phyloP scores from a whole-genome alignment of 2,113 vertebrate genomes.

The Bufo bufo region DNA sequence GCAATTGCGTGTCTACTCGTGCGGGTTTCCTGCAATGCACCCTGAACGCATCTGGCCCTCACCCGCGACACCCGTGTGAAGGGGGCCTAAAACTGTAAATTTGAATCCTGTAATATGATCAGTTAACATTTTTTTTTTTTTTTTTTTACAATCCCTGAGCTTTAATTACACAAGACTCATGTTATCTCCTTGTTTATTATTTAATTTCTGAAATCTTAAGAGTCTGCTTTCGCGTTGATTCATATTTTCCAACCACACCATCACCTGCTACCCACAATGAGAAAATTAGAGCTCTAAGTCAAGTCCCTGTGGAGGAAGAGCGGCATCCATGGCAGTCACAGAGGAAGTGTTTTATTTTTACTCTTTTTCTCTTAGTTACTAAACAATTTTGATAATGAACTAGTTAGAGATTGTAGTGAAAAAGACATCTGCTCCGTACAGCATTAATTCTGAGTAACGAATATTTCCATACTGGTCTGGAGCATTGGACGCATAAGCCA shows the following conservation, averaged over 20 bases:
- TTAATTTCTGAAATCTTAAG: neutral
- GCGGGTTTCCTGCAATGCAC: no score
- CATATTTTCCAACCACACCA: constrained; percentile 39
- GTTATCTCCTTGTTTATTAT: neutral
- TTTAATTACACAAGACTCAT: no score
- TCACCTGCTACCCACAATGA: constrained; percentile 28
- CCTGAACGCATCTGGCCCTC: no score
- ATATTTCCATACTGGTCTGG: neutral
- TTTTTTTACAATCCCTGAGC: no score
- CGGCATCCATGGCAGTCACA: constrained; percentile 8
- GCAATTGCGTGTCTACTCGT: no score
- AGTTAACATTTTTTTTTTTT: no score
- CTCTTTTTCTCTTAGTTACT: constrained; percentile 26
- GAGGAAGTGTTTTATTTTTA: constrained; percentile 49
- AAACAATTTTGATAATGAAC: constrained; percentile 5
- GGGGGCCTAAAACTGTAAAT: no score
- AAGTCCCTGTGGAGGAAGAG: constrained; percentile 18
- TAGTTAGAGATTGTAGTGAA: neutral
- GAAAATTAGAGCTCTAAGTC: neutral
- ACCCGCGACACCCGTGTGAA: no score
- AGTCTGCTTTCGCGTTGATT: constrained; percentile 7
- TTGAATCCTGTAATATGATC: no score
- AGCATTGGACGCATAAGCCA: neutral
- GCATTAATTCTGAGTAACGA: neutral
- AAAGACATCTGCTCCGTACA: neutral